Base-by-base conservation (phyloP, 1,140 invertebrate genomes). In the Diploscapter pachys region DNA sequence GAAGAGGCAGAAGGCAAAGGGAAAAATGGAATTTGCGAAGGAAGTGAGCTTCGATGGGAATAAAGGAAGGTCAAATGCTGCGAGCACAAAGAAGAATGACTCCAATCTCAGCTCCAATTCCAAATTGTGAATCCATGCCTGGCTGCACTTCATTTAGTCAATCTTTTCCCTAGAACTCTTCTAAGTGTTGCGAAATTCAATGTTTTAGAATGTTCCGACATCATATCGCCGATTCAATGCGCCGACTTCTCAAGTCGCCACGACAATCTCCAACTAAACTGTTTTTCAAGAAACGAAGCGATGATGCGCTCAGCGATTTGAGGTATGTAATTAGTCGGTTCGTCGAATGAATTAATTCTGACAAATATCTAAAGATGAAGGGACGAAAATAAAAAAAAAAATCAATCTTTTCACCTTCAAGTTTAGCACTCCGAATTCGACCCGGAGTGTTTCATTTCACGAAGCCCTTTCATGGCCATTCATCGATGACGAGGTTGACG, bases 141-240 rank as follows among this genome's bases (percentile, higher is more conserved):
- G 31, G 31, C 31, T 31, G 31, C 31, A 31, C 31, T 31, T 31
- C 31, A 31, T 31, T 31, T 31, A 31, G 31, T 31, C 31, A 31
- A 31, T 31, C 31, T 31, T 31, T 31, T 31, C 31, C 31, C 31
- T 31, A 31, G 31, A 31, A 31, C 31, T 31, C 31, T 31, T 31
- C 31, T 31, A 31, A 31, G 31, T 31, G 31, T 31, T 31, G 31
- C 31, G 31, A 31, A 31, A 31, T 31, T 31, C 31, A 31, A 31
- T 74, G 55, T 74, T 74, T 56, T 67, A 74, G 73, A 69, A 66
- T 59, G 55, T 66, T 74, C 61, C 53, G 73, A 13, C 73, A 74
- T 63, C 63, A 63, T 4, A 74, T 74, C 59, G 73, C 73, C 57
- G 73, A 66, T 64, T 74, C 73, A 56, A 67, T 74, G 53, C 65